Evolutionary conservation across 2,113 vertebrate species (phyloP), one percentile per base, ranked within the genome.

Genomic region (Monarcha castaneiventris): DNA sequence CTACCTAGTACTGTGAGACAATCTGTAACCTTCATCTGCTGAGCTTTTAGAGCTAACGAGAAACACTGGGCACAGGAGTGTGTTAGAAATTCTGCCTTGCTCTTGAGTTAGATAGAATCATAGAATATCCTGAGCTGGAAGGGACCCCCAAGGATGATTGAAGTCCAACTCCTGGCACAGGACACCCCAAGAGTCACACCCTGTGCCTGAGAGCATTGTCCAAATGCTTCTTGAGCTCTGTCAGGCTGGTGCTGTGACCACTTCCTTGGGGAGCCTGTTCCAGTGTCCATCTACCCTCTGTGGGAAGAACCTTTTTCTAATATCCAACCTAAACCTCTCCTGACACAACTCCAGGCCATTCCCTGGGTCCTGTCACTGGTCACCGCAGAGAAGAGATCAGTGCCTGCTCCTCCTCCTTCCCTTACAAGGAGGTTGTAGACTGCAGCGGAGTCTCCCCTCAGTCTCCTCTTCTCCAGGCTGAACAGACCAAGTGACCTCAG

Each of bases 381-480:
- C 33, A 39, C 33, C 8, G 14, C 3, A 75, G 10, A 43, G 30
- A 6, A 58, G 35, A n/a, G 25, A 21, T 39, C 29, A n/a, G 23
- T 59, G 33, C 0, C 61, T 82, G 29, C 2, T 23, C 11, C 23
- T 61, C 8, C 13, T 19, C 54, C n/a, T 46, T 1, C 23, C 9
- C 16, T 61, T 20, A 21, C 0, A 0, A n/a, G 19, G 44, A 46
- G 16, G 61, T 17, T 82, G 13, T 3, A 33, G 33, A n/a, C 39
- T 54, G 46, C n/a, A 25, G 1, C 25, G 33, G 3, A 16, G 19
- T 66, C 11, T 64, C 12, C 5, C 29, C 33, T 67, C 29, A 37
- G 17, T 69, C 30, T 76, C 48, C 11, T 8, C 11, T 51, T 17
- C 44, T 68, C 41, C 56, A 29, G 26, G 48, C 32, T 84, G 32